Evolutionary conservation across 2,113 vertebrate species (phyloP).

Genomic region (Carettochelys insculpta): DNA sequence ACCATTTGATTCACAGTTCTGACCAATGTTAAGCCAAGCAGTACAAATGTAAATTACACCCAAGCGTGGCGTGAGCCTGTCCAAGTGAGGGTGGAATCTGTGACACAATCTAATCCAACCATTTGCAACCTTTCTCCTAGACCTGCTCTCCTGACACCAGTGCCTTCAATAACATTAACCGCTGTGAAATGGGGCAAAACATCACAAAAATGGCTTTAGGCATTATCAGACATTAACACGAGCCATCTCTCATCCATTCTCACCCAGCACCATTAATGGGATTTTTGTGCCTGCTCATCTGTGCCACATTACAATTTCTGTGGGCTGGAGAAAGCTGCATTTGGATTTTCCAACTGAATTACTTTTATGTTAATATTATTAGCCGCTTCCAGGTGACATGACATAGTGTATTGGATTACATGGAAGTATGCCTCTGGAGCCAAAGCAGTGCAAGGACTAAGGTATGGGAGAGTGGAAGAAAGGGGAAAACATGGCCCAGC

Average conservation of each 20-base stretch:
- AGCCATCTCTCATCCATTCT: not conserved
- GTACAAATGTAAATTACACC: not conserved
- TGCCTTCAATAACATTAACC: not conserved
- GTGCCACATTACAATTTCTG: not conserved
- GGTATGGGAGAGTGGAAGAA: not conserved
- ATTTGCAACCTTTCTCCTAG: not conserved
- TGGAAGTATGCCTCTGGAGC: not conserved
- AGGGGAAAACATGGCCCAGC: not conserved
- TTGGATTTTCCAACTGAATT: not conserved
- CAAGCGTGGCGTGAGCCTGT: not conserved
- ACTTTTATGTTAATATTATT: not conserved
- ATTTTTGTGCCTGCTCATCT: not conserved
- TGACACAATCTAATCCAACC: not conserved
- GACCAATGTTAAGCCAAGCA: constrained; percentile 3
- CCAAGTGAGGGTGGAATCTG: constrained; percentile 10
- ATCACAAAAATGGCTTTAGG: not conserved
- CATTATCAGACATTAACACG: not conserved
- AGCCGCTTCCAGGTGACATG: not conserved
- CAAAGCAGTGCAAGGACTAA: not conserved
- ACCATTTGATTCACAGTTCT: not conserved
- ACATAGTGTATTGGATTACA: not conserved
- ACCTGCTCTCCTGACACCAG: not conserved
- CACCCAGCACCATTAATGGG: not conserved
- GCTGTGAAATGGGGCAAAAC: not conserved
- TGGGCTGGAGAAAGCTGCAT: not conserved